Evolutionary conservation across 2,888 invertebrate genomes (phyloP).

Genomic region (Venustoraphidia nigricollis): DNA sequence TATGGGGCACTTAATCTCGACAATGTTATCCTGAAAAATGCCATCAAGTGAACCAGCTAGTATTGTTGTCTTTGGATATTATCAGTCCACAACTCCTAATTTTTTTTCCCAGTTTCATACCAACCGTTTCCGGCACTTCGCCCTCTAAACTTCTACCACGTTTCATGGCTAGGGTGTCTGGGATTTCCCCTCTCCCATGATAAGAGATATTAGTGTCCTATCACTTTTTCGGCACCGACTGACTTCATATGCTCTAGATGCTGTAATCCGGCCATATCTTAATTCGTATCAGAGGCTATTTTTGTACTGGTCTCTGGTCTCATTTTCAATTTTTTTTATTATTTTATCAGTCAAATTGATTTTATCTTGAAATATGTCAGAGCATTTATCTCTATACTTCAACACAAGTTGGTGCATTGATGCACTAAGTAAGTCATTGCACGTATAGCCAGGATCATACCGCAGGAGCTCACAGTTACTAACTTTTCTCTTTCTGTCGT

Average conservation of each 20-base stretch:
- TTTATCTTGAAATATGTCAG: slow-evolving; percentile 3
- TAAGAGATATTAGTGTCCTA: slow-evolving; percentile 1
- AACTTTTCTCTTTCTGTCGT: slow-evolving; percentile 11
- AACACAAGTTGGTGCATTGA: slow-evolving; percentile 8
- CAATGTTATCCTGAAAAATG: slow-evolving; percentile 7
- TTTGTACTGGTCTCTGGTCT: slow-evolving; percentile 10
- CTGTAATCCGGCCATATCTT: slow-evolving; percentile 6
- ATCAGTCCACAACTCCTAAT: slow-evolving; percentile 8
- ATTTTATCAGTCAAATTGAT: slow-evolving; percentile 5
- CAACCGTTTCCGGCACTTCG: slow-evolving; percentile 2
- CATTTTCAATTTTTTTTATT: slow-evolving; percentile 9
- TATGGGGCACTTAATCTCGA: slow-evolving; percentile 11
- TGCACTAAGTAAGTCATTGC: not conserved
- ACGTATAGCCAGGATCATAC: slow-evolving; percentile 9
- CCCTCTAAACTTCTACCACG: slow-evolving; percentile 7
- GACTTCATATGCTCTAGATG: slow-evolving; percentile 1
- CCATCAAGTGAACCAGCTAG: slow-evolving; percentile 10
- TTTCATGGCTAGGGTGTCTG: slow-evolving; percentile 8
- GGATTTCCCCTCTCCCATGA: slow-evolving; percentile 6
- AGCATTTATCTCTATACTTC: slow-evolving; percentile 3
- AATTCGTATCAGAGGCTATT: slow-evolving; percentile 7
- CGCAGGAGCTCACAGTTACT: slow-evolving; percentile 11
- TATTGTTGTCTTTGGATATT: slow-evolving; percentile 5
- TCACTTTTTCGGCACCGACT: slow-evolving; percentile 3
- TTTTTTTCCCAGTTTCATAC: slow-evolving; percentile 4